These are phyloP conservation scores for Lacanobia wlatinum DNA, from an alignment of 2,888 invertebrate species.

Conservation along the genomic window DNA sequence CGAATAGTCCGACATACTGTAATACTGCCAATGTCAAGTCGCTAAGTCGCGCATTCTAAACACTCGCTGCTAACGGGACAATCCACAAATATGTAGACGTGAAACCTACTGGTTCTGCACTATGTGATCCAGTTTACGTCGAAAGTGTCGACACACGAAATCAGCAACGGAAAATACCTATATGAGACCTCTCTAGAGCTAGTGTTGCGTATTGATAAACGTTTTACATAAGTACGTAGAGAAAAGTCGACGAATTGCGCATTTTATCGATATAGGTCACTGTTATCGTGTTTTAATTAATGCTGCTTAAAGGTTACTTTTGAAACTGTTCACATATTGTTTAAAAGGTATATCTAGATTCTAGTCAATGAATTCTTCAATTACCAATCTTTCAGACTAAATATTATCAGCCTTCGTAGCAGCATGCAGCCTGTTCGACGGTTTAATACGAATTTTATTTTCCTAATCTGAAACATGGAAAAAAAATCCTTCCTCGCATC, in stretches of 20 bases:
- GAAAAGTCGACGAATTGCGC: constrained; percentile 26
- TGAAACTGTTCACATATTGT: not conserved
- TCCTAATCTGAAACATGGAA: constrained; percentile 47
- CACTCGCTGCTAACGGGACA: constrained; percentile 60
- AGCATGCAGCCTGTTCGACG: not conserved
- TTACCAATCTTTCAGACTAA: not conserved
- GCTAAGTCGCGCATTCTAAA: constrained; percentile 62
- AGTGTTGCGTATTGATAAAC: constrained; percentile 23
- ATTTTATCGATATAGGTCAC: constrained; percentile 42
- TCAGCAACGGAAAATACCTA: constrained; percentile 52
- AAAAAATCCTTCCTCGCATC: constrained; percentile 77
- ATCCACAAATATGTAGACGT: constrained; percentile 42
- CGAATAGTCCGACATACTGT: not conserved
- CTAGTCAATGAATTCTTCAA: too few species aligned
- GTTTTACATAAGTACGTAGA: constrained; percentile 25
- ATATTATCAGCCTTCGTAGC: constrained; percentile 1
- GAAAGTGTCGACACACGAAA: constrained; percentile 51
- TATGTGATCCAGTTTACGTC: constrained; percentile 53
- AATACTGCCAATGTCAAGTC: constrained; percentile 67
- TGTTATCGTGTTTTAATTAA: constrained; percentile 15
- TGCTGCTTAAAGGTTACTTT: not conserved
- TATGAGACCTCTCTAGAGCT: constrained; percentile 28
- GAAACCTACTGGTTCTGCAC: constrained; percentile 62
- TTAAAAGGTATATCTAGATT: not conserved
- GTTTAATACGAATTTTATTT: constrained; percentile 15